phyloP scores from a whole-genome alignment of 2,888 invertebrate genomes.

The Nephrocerus scutellatus region DNA sequence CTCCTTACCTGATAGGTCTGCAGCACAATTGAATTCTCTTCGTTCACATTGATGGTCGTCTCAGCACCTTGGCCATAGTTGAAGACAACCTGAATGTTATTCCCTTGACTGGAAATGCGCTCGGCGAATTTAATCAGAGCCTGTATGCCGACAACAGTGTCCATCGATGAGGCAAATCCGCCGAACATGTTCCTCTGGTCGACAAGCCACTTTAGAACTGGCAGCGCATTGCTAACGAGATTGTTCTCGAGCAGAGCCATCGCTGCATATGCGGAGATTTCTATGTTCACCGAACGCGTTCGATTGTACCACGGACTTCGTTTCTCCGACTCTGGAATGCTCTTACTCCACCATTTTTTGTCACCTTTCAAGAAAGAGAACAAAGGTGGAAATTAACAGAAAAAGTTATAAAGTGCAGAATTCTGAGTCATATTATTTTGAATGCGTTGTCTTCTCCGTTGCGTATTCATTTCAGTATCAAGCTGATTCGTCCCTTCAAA shows the following conservation, averaged over 20 bases:
- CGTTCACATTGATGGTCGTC: slow-evolving; percentile 60
- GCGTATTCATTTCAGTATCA: too few relatives aligned
- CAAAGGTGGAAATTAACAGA: too few relatives aligned
- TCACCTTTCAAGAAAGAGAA: slow-evolving; percentile 45
- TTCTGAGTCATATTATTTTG: too few relatives aligned
- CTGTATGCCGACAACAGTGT: slow-evolving; percentile 67
- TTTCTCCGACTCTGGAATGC: slow-evolving; percentile 50
- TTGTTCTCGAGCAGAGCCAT: slow-evolving; percentile 59
- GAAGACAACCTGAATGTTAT: slow-evolving; percentile 53
- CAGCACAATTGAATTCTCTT: slow-evolving; percentile 72
- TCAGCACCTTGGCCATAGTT: slow-evolving; percentile 49
- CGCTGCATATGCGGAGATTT: slow-evolving; percentile 84
- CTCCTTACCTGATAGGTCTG: slow-evolving; percentile 64
- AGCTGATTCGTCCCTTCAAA: too few relatives aligned
- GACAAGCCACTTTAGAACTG: slow-evolving; percentile 66
- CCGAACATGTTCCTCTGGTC: slow-evolving; percentile 60
- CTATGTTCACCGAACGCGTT: slow-evolving; percentile 64
- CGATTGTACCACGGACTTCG: slow-evolving; percentile 61
- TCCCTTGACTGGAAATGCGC: slow-evolving; percentile 50
- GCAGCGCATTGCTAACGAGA: slow-evolving; percentile 45
- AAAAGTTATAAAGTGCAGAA: too few relatives aligned
- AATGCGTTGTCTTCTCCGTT: too few relatives aligned
- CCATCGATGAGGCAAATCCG: slow-evolving; percentile 70
- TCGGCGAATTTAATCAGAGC: slow-evolving; percentile 55
- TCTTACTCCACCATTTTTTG: slow-evolving; percentile 78